Conservation (phyloP, 2,888 invertebrate genomes). For the Strigamia transsilvanica region DNA sequence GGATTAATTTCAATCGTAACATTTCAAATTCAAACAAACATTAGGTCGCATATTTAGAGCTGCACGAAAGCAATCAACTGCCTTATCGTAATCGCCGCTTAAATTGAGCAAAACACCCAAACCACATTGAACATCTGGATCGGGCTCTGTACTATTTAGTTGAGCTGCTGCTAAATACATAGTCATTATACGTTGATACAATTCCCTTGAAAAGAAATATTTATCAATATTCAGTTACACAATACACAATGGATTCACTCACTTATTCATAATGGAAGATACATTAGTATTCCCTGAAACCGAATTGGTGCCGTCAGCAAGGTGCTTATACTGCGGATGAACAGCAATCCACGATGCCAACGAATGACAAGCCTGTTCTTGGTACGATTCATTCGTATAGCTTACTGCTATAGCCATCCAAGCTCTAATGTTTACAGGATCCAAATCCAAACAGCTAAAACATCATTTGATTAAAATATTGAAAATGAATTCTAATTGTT, state of each 20-base stretch:
- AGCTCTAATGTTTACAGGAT: constrained; percentile 81
- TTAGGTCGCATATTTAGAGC: constrained; percentile 84
- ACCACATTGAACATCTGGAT: constrained; percentile 91
- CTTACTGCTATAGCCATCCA: constrained; percentile 91
- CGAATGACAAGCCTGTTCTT: constrained; percentile 85
- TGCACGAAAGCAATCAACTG: constrained; percentile 93
- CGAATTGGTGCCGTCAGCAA: constrained; percentile 66
- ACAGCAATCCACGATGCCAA: constrained; percentile 69
- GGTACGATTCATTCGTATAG: constrained; percentile 94
- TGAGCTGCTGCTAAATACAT: constrained; percentile 78
- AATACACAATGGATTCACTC: constrained; percentile 46
- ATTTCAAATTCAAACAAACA: constrained; percentile 65
- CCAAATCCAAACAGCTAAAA: constrained; percentile 74
- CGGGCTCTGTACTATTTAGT: constrained; percentile 74
- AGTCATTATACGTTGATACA: constrained; percentile 75
- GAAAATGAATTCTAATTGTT: background rate
- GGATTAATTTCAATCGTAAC: background rate
- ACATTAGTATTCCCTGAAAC: constrained; percentile 58
- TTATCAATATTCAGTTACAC: background rate
- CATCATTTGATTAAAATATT: background rate
- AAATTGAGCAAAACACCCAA: constrained; percentile 95
- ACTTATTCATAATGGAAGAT: constrained; percentile 63
- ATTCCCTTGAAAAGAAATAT: constrained; percentile 64
- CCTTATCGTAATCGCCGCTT: constrained; percentile 92
- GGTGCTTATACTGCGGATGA: constrained; percentile 82